These are phyloP conservation scores for Heliconius himera DNA, from an alignment of 1,140 invertebrate species.

Conservation along the genomic window DNA sequence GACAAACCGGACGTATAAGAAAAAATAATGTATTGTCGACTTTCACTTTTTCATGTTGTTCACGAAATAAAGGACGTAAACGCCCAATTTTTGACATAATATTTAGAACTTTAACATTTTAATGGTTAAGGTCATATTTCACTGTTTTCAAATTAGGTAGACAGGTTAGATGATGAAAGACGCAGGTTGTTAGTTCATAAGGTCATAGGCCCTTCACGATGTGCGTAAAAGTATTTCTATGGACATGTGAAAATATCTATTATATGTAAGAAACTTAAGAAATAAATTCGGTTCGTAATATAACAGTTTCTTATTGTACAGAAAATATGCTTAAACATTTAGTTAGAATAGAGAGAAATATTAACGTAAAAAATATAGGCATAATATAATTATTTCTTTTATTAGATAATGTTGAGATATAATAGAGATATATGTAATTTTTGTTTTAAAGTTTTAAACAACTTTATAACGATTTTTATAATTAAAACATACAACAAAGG, in stretches of 20 bases:
- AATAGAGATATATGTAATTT: too few relatives aligned
- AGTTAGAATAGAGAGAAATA: too few relatives aligned
- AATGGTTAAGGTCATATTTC: conserved; percentile 7
- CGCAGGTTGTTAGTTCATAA: conserved; percentile 59
- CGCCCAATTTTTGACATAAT: neutral
- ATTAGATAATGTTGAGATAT: too few relatives aligned
- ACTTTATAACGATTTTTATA: too few relatives aligned
- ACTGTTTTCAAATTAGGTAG: conserved; percentile 9
- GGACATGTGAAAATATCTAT: neutral
- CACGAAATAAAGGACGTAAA: conserved; percentile 30
- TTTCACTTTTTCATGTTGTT: conserved; percentile 58
- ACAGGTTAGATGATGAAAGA: conserved; percentile 18
- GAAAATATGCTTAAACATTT: too few relatives aligned
- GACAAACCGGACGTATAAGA: conserved; percentile 64
- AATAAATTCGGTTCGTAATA: neutral
- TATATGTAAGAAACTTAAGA: neutral
- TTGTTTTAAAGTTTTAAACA: too few relatives aligned
- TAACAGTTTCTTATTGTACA: neutral
- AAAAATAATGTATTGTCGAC: conserved; percentile 62
- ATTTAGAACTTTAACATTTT: conserved; percentile 9
- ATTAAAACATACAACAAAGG: too few relatives aligned
- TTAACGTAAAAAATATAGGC: too few relatives aligned
- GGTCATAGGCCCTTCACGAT: conserved; percentile 60
- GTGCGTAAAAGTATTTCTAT: conserved; percentile 8
- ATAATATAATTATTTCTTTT: too few relatives aligned